Evolutionary conservation across 1,140 invertebrate species (phyloP), one percentile per base, ranked within the genome.

Genomic region (Drosophila mojavensis): DNA sequence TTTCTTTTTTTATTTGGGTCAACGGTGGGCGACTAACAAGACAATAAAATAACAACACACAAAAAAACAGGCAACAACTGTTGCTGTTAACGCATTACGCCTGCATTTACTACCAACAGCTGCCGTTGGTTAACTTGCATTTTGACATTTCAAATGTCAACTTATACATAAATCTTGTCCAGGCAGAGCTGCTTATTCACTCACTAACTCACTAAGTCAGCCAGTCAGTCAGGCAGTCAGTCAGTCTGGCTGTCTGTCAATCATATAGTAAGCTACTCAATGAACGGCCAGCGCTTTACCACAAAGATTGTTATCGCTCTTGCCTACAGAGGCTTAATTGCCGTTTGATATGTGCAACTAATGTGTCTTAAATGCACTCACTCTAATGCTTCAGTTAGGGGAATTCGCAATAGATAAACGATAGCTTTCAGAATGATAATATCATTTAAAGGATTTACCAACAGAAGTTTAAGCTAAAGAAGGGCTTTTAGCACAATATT

Each of bases 71-170:
- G 11, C 61, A 39, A 39, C 54, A 47, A 55, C 30, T 39, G 59
- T 9, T 36, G 59, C 62, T 48, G 55, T 53, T 50, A 70, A 65
- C 54, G 43, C 73, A 66, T 71, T 75, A 71, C 15, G 64, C 62
- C 63, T 61, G 70, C 79, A 75, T 50, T 56, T 62, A 66, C 47
- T 47, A 66, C 47, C 41, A 53, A 51, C 36, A 13, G 45, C 45
- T 66, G 51, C 75, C 63, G 68, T 72, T 79, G 77, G 53, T 45
- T 36, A 60, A 51, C 59, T 70, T 72, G 63, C 67, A 73, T 81
- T 90, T 69, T 66, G 83, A 75, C 79, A 88, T 83, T 91, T 91
- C 67, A 75, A 88, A 88, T 91, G 88, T 78, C 84, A 81, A 86
- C 79, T 72, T 74, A 69, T 43, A 65, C 59, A 62, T 68, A 68